Evolutionary conservation across 2,888 invertebrate genomes (phyloP).

Genomic region (Pterostichus niger): DNA sequence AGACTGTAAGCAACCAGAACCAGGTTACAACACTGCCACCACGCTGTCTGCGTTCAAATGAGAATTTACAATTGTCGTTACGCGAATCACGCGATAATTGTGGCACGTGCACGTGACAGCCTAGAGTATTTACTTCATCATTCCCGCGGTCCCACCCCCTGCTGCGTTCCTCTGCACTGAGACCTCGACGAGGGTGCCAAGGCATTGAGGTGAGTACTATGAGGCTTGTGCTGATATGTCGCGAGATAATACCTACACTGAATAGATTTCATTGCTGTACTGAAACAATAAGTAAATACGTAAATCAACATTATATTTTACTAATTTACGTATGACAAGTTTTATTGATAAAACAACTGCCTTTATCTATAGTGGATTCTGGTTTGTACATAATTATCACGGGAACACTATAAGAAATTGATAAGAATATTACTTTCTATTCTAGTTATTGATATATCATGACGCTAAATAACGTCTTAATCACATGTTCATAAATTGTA

Average conservation of each 20-base stretch:
- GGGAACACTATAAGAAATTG: too few relatives aligned
- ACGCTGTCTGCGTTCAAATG: slow-evolving; percentile 52
- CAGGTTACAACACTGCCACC: slow-evolving; percentile 40
- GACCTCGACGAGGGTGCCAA: background rate
- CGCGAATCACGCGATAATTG: slow-evolving; percentile 65
- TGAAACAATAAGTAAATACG: background rate
- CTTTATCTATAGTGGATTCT: too few relatives aligned
- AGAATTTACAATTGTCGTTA: slow-evolving; percentile 63
- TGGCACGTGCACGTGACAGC: slow-evolving; percentile 65
- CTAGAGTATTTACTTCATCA: slow-evolving; percentile 54
- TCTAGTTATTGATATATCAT: too few relatives aligned
- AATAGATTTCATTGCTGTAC: slow-evolving; percentile 1
- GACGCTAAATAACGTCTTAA: too few relatives aligned
- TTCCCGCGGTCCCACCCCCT: background rate
- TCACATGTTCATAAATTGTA: too few relatives aligned
- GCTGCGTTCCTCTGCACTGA: background rate
- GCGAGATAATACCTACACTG: background rate
- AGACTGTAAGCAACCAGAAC: slow-evolving; percentile 1
- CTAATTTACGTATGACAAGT: too few relatives aligned
- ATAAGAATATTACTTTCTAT: too few relatives aligned
- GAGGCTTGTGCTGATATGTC: slow-evolving; percentile 23
- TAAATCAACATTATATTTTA: slow-evolving; percentile 3
- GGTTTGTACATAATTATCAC: too few relatives aligned
- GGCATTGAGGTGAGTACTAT: slow-evolving; percentile 3
- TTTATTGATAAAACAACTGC: too few relatives aligned